Percentiles rank a stretch among this genome's conserved stretches.
Conservation (phyloP, 2,113 vertebrate genomes). For the Alethe castanea region DNA sequence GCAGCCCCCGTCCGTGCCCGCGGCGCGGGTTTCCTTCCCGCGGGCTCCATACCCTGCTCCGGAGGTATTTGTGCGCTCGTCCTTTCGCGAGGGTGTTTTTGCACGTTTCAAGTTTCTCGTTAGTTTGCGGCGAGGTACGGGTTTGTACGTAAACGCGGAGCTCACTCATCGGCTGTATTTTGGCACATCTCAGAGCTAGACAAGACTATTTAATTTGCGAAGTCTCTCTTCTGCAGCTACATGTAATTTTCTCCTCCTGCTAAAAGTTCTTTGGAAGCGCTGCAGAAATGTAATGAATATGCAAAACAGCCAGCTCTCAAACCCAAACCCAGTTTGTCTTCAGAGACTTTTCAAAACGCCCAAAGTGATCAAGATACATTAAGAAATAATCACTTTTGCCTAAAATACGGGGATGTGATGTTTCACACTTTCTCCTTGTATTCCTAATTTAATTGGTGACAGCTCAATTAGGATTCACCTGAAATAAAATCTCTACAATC, state of each 20-base stretch:
- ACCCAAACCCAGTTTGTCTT: conserved; percentile 22
- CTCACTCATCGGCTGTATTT: conserved; percentile 11
- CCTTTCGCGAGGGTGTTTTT: background rate
- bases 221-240: conserved; percentile 36
- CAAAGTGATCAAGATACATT: conserved; percentile 20
- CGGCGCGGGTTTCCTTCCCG: accelerated
- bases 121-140: background rate
- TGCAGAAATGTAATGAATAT: conserved; percentile 33
- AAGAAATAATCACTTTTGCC: conserved; percentile 33
- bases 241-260: conserved; percentile 24
- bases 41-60: background rate
- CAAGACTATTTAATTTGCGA: conserved; percentile 20
- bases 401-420: background rate
- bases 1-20: background rate
- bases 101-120: background rate
- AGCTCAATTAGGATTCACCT: background rate
- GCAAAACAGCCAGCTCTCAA: conserved; percentile 35
- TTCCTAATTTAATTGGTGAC: conserved; percentile 1
- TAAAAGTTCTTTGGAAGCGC: conserved; percentile 46
- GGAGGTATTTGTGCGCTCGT: background rate
- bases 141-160: background rate
- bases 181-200: conserved; percentile 47
- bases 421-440: background rate
- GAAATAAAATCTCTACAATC: background rate
- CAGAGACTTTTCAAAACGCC: conserved; percentile 41